phyloP scores from a whole-genome alignment of 2,113 vertebrate genomes.

The Propithecus coquereli region DNA sequence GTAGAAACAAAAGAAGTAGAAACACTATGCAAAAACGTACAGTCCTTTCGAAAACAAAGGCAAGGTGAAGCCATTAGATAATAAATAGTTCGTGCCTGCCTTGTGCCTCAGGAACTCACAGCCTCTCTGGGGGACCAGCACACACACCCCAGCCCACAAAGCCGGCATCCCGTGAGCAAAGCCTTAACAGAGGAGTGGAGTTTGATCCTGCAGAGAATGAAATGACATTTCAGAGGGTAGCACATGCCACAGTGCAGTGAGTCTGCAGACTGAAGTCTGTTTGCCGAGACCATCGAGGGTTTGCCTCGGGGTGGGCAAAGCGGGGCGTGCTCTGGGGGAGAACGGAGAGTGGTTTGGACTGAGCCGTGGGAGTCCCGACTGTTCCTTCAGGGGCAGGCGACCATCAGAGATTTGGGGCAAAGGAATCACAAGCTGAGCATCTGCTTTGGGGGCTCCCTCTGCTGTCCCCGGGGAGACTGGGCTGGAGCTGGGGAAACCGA shows the following conservation, averaged over 20 bases:
- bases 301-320: not conserved
- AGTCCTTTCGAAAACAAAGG: not conserved
- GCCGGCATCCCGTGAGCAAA: fast-evolving
- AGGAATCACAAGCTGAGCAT: not conserved
- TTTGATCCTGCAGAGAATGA: not conserved
- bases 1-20: not conserved
- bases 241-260: too few species aligned
- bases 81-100: too few species aligned
- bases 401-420: not conserved
- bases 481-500: fast-evolving
- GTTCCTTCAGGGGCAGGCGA: fast-evolving
- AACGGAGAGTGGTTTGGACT: not conserved
- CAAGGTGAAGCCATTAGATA: not conserved
- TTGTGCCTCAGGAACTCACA: too few species aligned
- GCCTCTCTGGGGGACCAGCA: too few species aligned
- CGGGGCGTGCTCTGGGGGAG: fast-evolving
- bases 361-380: fast-evolving
- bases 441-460: too few species aligned
- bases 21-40: not conserved
- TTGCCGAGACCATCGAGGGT: too few species aligned
- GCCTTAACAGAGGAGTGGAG: not conserved
- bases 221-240: not conserved
- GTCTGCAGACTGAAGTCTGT: not conserved
- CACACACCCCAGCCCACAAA: not conserved
- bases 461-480: not conserved